Percentiles rank a stretch among this genome's conserved stretches.
These are phyloP conservation scores for Schizaphis graminum DNA, from an alignment of 2,888 invertebrate species.

Conservation along the genomic window DNA sequence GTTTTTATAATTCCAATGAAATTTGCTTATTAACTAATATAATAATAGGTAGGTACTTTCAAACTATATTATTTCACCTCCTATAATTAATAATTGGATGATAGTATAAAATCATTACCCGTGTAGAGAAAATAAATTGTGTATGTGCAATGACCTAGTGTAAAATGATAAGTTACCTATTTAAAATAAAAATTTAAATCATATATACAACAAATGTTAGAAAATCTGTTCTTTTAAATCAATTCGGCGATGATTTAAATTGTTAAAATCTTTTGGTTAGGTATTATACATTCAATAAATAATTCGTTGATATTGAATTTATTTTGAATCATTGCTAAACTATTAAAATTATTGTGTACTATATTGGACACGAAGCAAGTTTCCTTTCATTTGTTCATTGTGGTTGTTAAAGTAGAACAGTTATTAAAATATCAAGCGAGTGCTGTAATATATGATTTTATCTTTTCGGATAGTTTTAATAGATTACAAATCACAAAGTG, in stretches of 20 bases:
- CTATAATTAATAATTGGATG: constrained; percentile 22
- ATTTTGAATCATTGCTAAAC: constrained; percentile 26
- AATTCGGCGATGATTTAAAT: background rate
- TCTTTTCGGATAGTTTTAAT: background rate
- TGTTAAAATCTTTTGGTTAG: background rate
- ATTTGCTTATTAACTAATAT: background rate
- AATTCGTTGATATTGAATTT: background rate
- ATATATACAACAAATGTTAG: background rate
- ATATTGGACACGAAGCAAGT: background rate
- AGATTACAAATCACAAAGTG: constrained; percentile 10
- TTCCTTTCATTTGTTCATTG: constrained; percentile 34
- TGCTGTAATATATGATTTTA: background rate
- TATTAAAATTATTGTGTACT: background rate
- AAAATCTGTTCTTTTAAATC: background rate
- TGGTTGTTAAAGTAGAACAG: constrained; percentile 33
- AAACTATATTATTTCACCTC: constrained; percentile 4
- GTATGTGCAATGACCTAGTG: constrained; percentile 40
- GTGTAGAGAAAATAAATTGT: constrained; percentile 17
- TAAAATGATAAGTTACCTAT: background rate
- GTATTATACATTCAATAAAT: background rate
- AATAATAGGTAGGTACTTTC: background rate
- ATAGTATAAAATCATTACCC: background rate
- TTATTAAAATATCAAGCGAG: background rate
- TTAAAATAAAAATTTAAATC: background rate
- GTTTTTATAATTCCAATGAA: constrained; percentile 9